Base-by-base conservation (phyloP, 2,888 invertebrate genomes). In the Sarcophaga rosellei region DNA sequence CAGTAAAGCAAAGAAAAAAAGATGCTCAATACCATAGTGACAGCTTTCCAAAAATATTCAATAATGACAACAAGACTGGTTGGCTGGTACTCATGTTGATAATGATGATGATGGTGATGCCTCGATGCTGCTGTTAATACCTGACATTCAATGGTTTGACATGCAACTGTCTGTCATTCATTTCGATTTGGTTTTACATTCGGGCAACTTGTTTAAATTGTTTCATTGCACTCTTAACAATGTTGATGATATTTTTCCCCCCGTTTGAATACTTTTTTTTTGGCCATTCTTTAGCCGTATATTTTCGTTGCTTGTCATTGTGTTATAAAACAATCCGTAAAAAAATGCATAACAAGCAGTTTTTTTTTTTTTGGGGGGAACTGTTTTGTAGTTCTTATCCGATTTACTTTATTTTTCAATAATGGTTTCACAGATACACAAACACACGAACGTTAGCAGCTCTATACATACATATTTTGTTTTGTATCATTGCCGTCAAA, bases 161-260 rank as follows among this genome's bases (percentile, higher is more conserved):
- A 86, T 77, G 83, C 83, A 86, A 77, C 86, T 86, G 86, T 86
- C 35, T 35, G 35, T 35, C 86, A 83, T 59, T 86, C 77, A 83
- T 77, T 83, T 35, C 35, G 35, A 35, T 35, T 80, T 81, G 63
- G 65, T 77, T 83, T 77, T 80, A 83, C 80, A 83, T 83, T 80
- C 83, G 73, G 83, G 80, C 86, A 86, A 82, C 80, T 83, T 86
- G 83, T 81, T 86, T 77, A 86, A 79, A 83, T 86, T 80, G 86
- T 83, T 82, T 85, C 79, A 72, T 82, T 82, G 85, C 85, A 84
- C 84, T 80, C 76, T 81, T 77, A 77, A 77, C 81, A 79, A 85
- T 85, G 70, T 85, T 82, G 79, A 85, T 79, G 82, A 79, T 66
- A 72, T 75, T 73, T 68, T 68, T 21, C 12, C 6, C 57, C 57